Evolutionary conservation across 2,888 invertebrate species (phyloP), one percentile per base, ranked within the genome.

Genomic region (Orthonevra nobilis): DNA sequence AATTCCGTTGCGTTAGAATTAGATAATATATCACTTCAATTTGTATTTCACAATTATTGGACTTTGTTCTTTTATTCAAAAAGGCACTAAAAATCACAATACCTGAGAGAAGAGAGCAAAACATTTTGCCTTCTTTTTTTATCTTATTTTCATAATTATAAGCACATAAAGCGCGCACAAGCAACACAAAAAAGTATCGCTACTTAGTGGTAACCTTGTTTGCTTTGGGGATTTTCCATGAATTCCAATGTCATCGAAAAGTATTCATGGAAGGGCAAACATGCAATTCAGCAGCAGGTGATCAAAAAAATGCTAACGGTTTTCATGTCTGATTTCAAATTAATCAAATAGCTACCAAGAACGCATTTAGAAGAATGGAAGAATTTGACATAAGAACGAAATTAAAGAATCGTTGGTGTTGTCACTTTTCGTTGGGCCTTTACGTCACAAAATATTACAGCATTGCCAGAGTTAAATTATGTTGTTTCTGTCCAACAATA

Each of bases 181-280:
- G 56, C 58, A 42, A 19, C 42, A 34, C n/a, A n/a, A 64, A 70
- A 75, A 69, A 42, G 63, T 64, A 73, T 32, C 54, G 10, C 54
- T 46, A 44, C 52, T 44, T 23, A 14, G 28, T 36, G 26, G 42
- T 73, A 54, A 60, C 70, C 64, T 58, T 64, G 52, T 70, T 70
- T 70, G 64, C 46, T 70, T 75, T 77, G 70, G 64, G 64, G 32
- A 70, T 64, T 77, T 77, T 77, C 77, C 77, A 70, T 60, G 10
- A 60, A 64, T 77, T 77, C 30, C 70, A 70, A 64, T 60, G 50
- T 46, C 46, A 14, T 44, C 42, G 9, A 54, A 44, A 42, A 34
- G 52, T 1, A 19, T 14, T 2, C 10, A 14, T 9, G 14, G 9
- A 58, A 44, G 19, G 44, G 15, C 42, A 58, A 58, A 26, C 38